Evolutionary conservation across 2,797 vertebrate species (phyloP).

Genomic region (Hephaestus fuliginosus): DNA sequence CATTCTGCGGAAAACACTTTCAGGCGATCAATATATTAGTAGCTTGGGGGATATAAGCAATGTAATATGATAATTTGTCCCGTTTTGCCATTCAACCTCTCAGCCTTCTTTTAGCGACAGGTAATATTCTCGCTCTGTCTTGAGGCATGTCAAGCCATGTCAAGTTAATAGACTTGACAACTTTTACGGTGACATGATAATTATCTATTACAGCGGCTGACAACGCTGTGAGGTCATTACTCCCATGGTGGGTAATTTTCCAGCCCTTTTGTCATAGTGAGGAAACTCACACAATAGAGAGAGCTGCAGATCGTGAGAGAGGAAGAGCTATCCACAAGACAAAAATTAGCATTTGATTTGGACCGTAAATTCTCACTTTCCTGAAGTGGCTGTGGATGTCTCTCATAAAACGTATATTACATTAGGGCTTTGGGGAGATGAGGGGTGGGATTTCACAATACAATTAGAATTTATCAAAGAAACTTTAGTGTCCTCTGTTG

Average conservation of each 20-base stretch:
- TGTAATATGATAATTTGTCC: slow-evolving; percentile 18
- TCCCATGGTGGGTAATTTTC: slow-evolving; percentile 43
- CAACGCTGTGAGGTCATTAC: slow-evolving; percentile 49
- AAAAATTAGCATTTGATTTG: slow-evolving; percentile 69
- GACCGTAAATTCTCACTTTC: slow-evolving; percentile 28
- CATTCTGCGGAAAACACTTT: not conserved
- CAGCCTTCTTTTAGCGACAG: not conserved
- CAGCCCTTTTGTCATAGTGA: slow-evolving; percentile 8
- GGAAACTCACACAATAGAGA: slow-evolving; percentile 20
- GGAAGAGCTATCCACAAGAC: slow-evolving; percentile 18
- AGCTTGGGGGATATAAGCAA: not conserved
- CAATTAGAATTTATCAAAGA: slow-evolving; percentile 74
- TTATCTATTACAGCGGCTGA: slow-evolving; percentile 44
- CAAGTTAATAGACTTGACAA: slow-evolving; percentile 29
- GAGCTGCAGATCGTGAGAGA: not conserved
- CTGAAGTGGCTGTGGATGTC: slow-evolving; percentile 51
- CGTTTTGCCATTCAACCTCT: slow-evolving; percentile 8
- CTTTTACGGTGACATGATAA: slow-evolving; percentile 54
- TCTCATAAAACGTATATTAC: slow-evolving; percentile 77
- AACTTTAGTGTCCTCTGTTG: slow-evolving; percentile 58
- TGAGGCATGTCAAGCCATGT: slow-evolving; percentile 15
- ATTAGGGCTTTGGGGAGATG: slow-evolving; percentile 72
- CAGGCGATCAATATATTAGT: slow-evolving; percentile 1
- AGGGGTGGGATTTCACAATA: slow-evolving; percentile 62
- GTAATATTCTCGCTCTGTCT: slow-evolving; percentile 4